Percentiles rank a stretch among this genome's conserved stretches.
phyloP scores from a whole-genome alignment of 2,113 vertebrate species.

The Furnarius figulus region DNA sequence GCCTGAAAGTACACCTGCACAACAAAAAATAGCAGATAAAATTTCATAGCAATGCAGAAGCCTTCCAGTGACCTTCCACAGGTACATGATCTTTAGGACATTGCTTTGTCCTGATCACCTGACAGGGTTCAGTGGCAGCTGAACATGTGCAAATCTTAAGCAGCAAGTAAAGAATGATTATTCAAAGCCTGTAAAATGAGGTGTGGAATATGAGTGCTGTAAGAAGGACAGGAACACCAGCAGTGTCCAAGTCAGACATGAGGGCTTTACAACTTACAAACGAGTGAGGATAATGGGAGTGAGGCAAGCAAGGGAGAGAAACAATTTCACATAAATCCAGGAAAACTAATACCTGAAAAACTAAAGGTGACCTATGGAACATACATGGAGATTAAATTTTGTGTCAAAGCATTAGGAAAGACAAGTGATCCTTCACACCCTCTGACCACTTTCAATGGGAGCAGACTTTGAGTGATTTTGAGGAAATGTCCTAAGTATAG shows the following conservation, averaged over 20 bases:
- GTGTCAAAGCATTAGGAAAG: background rate
- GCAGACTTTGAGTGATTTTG: background rate
- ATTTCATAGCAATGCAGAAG: background rate
- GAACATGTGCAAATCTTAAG: background rate
- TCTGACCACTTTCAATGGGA: background rate
- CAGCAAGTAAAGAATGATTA: background rate
- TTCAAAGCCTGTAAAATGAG: background rate
- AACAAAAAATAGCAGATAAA: background rate
- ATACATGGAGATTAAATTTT: background rate
- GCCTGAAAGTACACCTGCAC: background rate
- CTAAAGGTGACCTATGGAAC: background rate
- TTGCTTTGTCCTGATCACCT: background rate
- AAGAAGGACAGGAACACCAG: background rate
- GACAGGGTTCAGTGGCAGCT: background rate
- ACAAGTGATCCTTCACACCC: background rate
- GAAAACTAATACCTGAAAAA: background rate
- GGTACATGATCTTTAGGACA: background rate
- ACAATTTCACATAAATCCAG: background rate
- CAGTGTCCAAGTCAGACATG: background rate
- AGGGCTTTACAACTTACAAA: background rate
- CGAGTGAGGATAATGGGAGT: background rate
- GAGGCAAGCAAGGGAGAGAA: background rate
- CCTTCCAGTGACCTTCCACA: background rate
- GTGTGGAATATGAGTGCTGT: background rate
- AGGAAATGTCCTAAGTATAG: background rate